Evolutionary conservation across 2,888 invertebrate genomes (phyloP).

Genomic region (Crioceris asparagi): DNA sequence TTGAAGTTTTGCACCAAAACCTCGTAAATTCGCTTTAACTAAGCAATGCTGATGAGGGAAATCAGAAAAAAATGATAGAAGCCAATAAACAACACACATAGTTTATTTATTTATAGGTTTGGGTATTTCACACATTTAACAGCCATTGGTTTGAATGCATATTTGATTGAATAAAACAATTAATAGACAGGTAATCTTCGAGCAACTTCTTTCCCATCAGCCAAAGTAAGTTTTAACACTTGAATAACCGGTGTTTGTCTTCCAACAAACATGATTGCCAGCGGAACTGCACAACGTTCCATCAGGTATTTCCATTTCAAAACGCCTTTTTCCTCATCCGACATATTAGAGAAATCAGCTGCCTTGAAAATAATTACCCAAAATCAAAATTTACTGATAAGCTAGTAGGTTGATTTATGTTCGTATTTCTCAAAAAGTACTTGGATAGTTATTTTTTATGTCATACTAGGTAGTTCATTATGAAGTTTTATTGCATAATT

Average conservation of each 20-base stretch:
- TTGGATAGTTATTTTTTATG: background rate
- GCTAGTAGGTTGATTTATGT: background rate
- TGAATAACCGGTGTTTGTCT: slow-evolving; percentile 31
- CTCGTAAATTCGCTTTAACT: too few species aligned
- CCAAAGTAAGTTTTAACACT: slow-evolving; percentile 30
- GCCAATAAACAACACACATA: too few species aligned
- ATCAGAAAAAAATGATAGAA: too few species aligned
- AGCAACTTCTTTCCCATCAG: slow-evolving; percentile 31
- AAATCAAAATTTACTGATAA: background rate
- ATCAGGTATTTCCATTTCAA: slow-evolving; percentile 55
- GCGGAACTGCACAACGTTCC: slow-evolving; percentile 50
- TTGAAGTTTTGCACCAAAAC: too few species aligned
- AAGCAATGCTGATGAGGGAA: too few species aligned
- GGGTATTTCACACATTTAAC: too few species aligned
- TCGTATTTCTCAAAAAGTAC: background rate
- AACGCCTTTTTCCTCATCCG: slow-evolving; percentile 41
- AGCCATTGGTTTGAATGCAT: too few species aligned
- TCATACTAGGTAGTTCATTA: background rate
- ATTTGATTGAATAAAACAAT: slow-evolving; percentile 8
- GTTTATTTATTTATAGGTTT: too few species aligned
- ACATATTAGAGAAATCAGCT: slow-evolving; percentile 43
- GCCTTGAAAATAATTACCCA: slow-evolving; percentile 34
- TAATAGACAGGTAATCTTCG: slow-evolving; percentile 34
- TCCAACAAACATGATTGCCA: slow-evolving; percentile 35
- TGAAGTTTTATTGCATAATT: background rate